phyloP scores from a whole-genome alignment of 2,888 invertebrate species.

The Eutolmus rufibarbis region DNA sequence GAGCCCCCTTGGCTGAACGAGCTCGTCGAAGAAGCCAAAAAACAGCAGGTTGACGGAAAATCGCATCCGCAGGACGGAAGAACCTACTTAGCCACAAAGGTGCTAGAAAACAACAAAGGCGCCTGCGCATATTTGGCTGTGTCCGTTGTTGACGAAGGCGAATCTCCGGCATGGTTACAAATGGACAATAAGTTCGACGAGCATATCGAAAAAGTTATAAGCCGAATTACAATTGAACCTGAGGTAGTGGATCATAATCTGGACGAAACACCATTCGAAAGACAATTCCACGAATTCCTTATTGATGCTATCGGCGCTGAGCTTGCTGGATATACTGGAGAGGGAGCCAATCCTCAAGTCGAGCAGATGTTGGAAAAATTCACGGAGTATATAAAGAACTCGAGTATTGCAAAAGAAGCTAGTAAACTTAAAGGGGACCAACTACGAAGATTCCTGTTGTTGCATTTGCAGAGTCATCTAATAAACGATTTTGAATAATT shows the following conservation, averaged over 20 bases:
- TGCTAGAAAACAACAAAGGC: conserved; percentile 51
- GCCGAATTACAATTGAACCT: neutral
- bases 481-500: conserved; percentile 45
- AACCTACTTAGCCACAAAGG: conserved; percentile 50
- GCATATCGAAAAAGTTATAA: conserved; percentile 30
- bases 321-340: conserved; percentile 51
- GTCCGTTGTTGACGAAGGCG: conserved; percentile 50
- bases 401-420: conserved; percentile 21
- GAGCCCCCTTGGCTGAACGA: conserved; percentile 45
- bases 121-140: conserved; percentile 52
- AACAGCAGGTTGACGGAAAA: neutral
- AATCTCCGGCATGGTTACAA: conserved; percentile 48
- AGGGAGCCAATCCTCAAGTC: conserved; percentile 50
- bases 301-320: conserved; percentile 53
- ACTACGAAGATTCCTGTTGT: conserved; percentile 53
- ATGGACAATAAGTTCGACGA: conserved; percentile 44
- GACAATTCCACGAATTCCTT: conserved; percentile 33
- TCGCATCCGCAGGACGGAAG: conserved; percentile 33
- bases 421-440: conserved; percentile 44
- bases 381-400: conserved; percentile 49
- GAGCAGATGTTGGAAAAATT: conserved; percentile 55
- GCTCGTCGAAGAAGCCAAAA: neutral
- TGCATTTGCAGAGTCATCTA: conserved; percentile 57
- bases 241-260: neutral
- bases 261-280: neutral